Conservation (phyloP, 2,113 vertebrate genomes). For the Pelvicachromis taeniatus region DNA sequence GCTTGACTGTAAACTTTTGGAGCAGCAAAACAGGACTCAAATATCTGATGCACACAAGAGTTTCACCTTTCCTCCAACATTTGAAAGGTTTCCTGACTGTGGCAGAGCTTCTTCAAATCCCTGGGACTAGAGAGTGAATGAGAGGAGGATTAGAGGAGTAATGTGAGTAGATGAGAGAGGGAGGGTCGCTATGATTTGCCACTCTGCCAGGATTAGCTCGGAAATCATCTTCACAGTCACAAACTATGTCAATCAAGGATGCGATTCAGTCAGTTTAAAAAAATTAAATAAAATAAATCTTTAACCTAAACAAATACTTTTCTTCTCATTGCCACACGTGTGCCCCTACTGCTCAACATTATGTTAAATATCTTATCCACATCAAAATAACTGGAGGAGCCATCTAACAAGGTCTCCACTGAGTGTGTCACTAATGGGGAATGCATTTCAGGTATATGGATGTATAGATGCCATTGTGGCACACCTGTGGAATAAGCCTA, state of each 20-base stretch:
- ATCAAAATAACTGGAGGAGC: background rate
- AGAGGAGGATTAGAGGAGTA: slow-evolving; percentile 80
- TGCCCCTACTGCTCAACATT: background rate
- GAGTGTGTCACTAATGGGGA: background rate
- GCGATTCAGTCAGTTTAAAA: slow-evolving; percentile 18
- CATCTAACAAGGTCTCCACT: background rate
- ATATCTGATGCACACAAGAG: background rate
- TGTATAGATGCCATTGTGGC: background rate
- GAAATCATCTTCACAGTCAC: slow-evolving; percentile 62
- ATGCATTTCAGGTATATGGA: background rate
- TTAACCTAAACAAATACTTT: background rate
- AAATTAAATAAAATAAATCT: background rate
- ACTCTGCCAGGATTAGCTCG: slow-evolving; percentile 77
- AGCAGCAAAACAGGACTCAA: background rate
- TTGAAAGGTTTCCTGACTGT: slow-evolving; percentile 38
- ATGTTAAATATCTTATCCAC: background rate
- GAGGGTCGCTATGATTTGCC: slow-evolving; percentile 70
- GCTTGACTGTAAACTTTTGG: background rate
- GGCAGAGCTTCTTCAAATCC: slow-evolving; percentile 71
- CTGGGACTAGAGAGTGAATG: slow-evolving; percentile 73
- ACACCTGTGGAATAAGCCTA: slow-evolving; percentile 51
- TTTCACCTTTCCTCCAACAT: slow-evolving; percentile 41
- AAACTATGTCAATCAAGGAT: slow-evolving; percentile 57
- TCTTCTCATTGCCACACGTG: background rate
- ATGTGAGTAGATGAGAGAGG: slow-evolving; percentile 74